Evolutionary conservation across 2,888 invertebrate species (phyloP).

Genomic region (Nebria brevicollis): DNA sequence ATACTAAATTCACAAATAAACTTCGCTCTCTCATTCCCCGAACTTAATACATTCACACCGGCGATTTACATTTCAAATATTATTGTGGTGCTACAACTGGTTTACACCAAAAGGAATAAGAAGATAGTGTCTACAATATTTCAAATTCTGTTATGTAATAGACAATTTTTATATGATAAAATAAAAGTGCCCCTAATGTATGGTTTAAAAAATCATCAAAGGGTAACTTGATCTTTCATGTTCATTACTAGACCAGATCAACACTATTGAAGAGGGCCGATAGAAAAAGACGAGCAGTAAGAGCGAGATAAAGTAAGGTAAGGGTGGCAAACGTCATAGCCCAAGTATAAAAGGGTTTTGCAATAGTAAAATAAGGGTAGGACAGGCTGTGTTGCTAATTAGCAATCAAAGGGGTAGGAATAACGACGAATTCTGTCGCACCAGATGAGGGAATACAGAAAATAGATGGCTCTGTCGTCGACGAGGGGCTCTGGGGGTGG

Average conservation of each 20-base stretch:
- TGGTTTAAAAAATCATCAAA: no score
- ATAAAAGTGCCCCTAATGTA: no score
- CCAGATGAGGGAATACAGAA: conserved; percentile 45
- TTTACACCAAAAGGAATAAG: no score
- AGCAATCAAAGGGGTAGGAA: conserved; percentile 69
- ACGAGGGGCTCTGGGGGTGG: not conserved
- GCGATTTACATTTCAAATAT: not conserved
- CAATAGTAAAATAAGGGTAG: conserved; percentile 63
- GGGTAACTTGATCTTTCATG: not conserved
- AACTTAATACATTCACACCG: not conserved
- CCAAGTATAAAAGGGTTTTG: conserved; percentile 60
- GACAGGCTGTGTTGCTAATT: conserved; percentile 67
- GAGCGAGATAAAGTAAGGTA: not conserved
- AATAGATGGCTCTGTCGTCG: conserved; percentile 41
- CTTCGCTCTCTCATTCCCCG: not conserved
- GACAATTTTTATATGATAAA: no score
- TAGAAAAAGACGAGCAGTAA: not conserved
- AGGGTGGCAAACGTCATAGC: conserved; percentile 43
- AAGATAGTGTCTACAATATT: no score
- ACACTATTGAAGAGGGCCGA: not conserved
- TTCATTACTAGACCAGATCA: not conserved
- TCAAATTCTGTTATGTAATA: no score
- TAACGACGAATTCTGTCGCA: conserved; percentile 59
- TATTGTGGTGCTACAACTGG: not conserved
- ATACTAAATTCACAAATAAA: conserved; percentile 17